phyloP scores from a whole-genome alignment of 2,888 invertebrate species.

The Limnephilus marmoratus region DNA sequence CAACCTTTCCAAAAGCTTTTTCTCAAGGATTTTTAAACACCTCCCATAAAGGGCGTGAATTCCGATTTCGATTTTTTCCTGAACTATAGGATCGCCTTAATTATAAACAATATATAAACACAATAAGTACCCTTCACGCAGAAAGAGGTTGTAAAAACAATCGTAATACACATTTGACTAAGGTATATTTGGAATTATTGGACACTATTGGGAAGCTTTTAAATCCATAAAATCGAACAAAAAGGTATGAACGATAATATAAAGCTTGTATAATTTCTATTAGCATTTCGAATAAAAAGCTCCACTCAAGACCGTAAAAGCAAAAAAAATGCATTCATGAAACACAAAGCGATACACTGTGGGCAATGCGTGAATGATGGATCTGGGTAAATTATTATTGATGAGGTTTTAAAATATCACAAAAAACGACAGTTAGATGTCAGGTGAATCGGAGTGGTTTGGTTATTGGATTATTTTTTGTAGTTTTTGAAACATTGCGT shows the following conservation, averaged over 20 bases:
- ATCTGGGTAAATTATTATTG: constrained; percentile 63
- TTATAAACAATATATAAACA: no score
- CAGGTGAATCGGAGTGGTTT: constrained; percentile 65
- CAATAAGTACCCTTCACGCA: no score
- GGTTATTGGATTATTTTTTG: constrained; percentile 64
- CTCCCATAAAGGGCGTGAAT: no score
- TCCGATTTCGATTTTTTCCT: no score
- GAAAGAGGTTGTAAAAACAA: no score
- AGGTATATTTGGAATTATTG: no score
- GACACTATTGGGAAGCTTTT: background rate
- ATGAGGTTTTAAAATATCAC: constrained; percentile 65
- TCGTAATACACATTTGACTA: no score
- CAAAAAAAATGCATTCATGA: constrained; percentile 46
- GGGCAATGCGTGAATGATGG: constrained; percentile 53
- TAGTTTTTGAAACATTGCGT: constrained; percentile 34
- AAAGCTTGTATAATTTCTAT: background rate
- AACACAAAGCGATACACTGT: background rate
- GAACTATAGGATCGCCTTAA: no score
- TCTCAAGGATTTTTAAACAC: no score
- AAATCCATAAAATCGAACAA: background rate
- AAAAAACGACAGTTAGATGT: constrained; percentile 63
- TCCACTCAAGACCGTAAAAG: constrained; percentile 3
- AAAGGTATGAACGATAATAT: background rate
- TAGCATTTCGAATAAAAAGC: constrained; percentile 7
- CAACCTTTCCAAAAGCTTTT: no score